Conservation (phyloP, 1,140 invertebrate genomes). For the Brachystomella parvula region DNA sequence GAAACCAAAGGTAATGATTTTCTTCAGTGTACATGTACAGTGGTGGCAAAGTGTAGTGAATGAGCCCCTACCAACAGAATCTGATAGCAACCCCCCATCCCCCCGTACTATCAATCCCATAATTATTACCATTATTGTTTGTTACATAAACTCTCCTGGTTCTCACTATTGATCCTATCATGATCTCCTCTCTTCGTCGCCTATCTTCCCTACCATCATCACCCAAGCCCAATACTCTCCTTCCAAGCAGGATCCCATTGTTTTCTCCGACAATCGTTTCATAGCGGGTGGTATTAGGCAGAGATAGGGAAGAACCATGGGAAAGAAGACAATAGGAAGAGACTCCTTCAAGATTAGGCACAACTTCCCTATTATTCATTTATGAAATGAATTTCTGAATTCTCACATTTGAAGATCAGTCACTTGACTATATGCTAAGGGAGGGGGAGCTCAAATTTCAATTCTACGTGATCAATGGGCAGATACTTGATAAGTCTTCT, state of each 20-base stretch:
- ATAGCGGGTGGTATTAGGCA: neutral
- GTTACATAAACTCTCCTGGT: neutral
- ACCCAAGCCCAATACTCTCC: neutral
- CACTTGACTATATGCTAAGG: too few relatives aligned
- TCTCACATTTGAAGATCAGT: too few relatives aligned
- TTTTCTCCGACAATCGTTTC: slow-evolving; percentile 6
- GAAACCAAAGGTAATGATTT: too few relatives aligned
- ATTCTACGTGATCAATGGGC: too few relatives aligned
- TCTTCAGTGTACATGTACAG: neutral
- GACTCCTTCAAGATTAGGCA: too few relatives aligned
- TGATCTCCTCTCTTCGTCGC: too few relatives aligned
- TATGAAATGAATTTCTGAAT: too few relatives aligned
- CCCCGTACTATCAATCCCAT: neutral
- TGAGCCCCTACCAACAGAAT: neutral
- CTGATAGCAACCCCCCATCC: too few relatives aligned
- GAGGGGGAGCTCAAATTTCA: neutral
- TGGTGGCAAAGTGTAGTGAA: neutral
- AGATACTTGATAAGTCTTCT: too few relatives aligned
- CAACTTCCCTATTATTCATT: too few relatives aligned
- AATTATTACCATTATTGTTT: slow-evolving; percentile 1
- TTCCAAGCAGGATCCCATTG: neutral
- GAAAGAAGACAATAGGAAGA: neutral
- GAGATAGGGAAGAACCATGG: neutral
- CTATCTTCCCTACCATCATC: slow-evolving; percentile 6
- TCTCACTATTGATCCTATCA: slow-evolving; percentile 4